Evolutionary conservation across 53 echinoderm and acorn worm genomes (phyloP), one percentile per base, ranked within the genome.

Genomic region (Actinopyga echinites): DNA sequence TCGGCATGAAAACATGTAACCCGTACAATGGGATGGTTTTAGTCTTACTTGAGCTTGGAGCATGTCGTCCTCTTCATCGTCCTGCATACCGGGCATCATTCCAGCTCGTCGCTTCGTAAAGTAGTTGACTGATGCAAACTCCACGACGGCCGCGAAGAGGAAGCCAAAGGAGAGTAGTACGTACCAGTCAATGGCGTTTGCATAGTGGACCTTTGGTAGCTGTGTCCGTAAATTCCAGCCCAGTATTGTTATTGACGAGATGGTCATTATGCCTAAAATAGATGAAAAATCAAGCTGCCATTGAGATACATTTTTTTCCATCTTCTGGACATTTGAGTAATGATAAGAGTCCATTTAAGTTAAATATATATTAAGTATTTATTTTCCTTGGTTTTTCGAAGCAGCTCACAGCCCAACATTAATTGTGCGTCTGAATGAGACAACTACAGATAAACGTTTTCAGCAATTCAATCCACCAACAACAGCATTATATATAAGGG

Each of bases 101-200:
- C 95, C 95, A 21, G 91, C 93, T 31, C 95, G 86, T 38, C 95
- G 59, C 87, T 95, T 95, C 32, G 95, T 95, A 69, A 95, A 95
- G 83, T 96, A 96, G 66, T 93, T 96, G 44, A 96, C 96, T 7
- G 89, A 87, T 10, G 96, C 96, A 79, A 93, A 96, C 65, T 96
- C 96, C 53, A 93, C 64, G 83, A 96, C 81, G 30, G 96, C 93
- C 13, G 87, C 91, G 63, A 96, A 89, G 61, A 91, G 91, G 84
- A 91, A 91, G 40, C 85, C 89, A 60, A 93, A 96, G 58, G 93
- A 96, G 32, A 93, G 90, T 30, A 93, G 88, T 54, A 93, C 89
- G 82, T 91, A 96, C 91, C 92, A 96, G 80, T 96, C 96, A 7
- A 96, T 91, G 56, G 93, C 96, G 65, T 96, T 96, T 20, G 93